Evolutionary conservation across 2,888 invertebrate species (phyloP), one percentile per base, ranked within the genome.

Genomic region (Anthophora plumipes): DNA sequence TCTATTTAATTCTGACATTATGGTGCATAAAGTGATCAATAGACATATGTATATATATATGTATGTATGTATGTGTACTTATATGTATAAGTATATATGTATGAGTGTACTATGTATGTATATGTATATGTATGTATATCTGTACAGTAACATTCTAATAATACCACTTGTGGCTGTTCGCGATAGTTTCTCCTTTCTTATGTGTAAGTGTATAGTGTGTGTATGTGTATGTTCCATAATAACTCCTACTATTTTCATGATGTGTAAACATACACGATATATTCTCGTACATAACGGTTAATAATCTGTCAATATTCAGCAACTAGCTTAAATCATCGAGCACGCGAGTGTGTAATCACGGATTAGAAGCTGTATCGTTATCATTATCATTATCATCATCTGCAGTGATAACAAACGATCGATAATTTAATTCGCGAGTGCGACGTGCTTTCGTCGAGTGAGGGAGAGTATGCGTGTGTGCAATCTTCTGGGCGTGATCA

Each of bases 111-210:
- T n/a, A n/a, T n/a, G n/a, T n/a, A 70, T 68, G 63, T 72, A 72
- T 63, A 66, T 25, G 75, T 60, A 64, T 78, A 66, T 25, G 54
- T 69, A 48, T 52, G 41, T 70, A 69, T 61, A 77, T 75, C 81
- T 85, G 80, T 85, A 83, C 79, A 85, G 52, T 84, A 84, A 77
- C 82, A 78, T 85, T 86, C 82, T 76, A 84, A 82, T 80, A 85
- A 67, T 82, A 78, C 67, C 77, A 82, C 57, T 82, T 84, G 66
- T 80, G 72, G 43, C 37, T 84, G 72, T 67, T 71, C 75, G 63
- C 46, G 63, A 61, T 54, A 57, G 50, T 52, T 50, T 41, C 20
- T 37, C 20, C 25, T 61, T 11, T 57, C 14, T 50, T 39, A n/a
- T n/a, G n/a, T n/a, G n/a, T n/a, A n/a, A n/a, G n/a, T 9, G 55